These are phyloP conservation scores for Dasyornis broadbenti DNA, from an alignment of 2,113 vertebrate genomes.

Conservation along the genomic window DNA sequence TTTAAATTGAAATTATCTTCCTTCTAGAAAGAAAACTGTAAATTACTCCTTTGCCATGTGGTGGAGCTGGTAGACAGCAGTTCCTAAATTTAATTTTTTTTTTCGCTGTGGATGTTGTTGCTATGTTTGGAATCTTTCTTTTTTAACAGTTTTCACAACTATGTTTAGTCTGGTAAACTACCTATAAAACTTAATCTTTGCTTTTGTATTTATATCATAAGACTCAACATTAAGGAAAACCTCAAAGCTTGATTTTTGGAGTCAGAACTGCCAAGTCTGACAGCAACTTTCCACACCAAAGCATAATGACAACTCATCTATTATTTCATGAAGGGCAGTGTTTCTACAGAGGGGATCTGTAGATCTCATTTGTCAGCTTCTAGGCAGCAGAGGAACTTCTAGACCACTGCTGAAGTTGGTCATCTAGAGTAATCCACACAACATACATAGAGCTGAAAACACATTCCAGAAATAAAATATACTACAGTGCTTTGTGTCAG, in stretches of 20 bases:
- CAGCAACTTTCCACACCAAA: constrained; percentile 4
- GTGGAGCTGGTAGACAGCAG: constrained; percentile 65
- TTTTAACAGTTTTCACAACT: constrained; percentile 16
- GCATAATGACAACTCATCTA: constrained; percentile 16
- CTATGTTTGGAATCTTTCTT: constrained; percentile 27
- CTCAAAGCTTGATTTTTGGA: constrained; percentile 20
- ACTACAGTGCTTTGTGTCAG: background rate
- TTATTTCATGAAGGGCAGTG: constrained; percentile 8
- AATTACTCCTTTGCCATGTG: constrained; percentile 52
- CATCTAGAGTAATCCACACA: background rate
- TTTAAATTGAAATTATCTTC: background rate
- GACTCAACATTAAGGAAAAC: background rate
- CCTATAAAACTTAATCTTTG: constrained; percentile 45
- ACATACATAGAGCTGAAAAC: background rate
- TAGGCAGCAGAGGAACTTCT: background rate
- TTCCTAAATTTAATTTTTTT: constrained; percentile 1
- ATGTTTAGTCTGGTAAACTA: constrained; percentile 64
- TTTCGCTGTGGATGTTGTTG: background rate
- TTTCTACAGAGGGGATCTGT: background rate
- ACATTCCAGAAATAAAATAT: background rate
- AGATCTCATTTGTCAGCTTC: background rate
- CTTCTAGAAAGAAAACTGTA: background rate
- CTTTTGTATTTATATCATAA: constrained; percentile 31
- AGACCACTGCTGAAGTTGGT: background rate
- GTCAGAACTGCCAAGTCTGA: constrained; percentile 22